Evolutionary conservation across 2,888 invertebrate species (phyloP).

Genomic region (Pherbina coryleti): DNA sequence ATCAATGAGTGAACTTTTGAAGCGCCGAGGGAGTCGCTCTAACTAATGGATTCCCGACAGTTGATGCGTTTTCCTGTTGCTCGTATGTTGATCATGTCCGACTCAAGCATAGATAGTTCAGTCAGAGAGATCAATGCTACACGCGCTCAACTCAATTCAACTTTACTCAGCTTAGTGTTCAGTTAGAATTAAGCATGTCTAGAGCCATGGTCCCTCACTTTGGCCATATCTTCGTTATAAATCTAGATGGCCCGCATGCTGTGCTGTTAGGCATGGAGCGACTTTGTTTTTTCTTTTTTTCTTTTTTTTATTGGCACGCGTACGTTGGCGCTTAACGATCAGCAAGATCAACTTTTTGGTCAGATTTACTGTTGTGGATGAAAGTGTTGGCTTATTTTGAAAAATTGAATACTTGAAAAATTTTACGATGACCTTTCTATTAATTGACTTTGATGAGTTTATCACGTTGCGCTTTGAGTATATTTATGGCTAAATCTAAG

Average conservation of each 20-base stretch:
- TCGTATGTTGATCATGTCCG: slow-evolving; percentile 25
- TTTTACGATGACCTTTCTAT: neutral
- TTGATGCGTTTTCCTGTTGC: slow-evolving; percentile 8
- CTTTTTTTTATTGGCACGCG: slow-evolving; percentile 32
- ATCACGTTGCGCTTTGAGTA: neutral
- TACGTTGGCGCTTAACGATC: slow-evolving; percentile 5
- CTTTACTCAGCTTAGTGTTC: neutral
- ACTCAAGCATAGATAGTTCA: slow-evolving; percentile 29
- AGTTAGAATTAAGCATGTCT: neutral
- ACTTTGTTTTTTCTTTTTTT: slow-evolving; percentile 39
- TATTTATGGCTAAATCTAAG: too few relatives aligned
- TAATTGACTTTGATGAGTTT: neutral
- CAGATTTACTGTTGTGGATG: neutral
- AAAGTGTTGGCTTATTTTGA: neutral
- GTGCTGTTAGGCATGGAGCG: slow-evolving; percentile 53
- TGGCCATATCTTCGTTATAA: slow-evolving; percentile 66
- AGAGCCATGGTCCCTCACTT: slow-evolving; percentile 43
- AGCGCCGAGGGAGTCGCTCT: neutral
- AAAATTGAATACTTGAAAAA: neutral
- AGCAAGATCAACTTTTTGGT: slow-evolving; percentile 12
- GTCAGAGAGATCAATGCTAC: slow-evolving; percentile 23
- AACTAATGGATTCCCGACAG: slow-evolving; percentile 26
- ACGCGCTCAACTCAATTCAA: slow-evolving; percentile 20
- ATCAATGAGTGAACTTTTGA: neutral
- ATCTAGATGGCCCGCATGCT: slow-evolving; percentile 55